Percentiles rank a stretch among this genome's conserved stretches.
phyloP scores from a whole-genome alignment of 1,140 invertebrate genomes.

The Drosophila aff. region DNA sequence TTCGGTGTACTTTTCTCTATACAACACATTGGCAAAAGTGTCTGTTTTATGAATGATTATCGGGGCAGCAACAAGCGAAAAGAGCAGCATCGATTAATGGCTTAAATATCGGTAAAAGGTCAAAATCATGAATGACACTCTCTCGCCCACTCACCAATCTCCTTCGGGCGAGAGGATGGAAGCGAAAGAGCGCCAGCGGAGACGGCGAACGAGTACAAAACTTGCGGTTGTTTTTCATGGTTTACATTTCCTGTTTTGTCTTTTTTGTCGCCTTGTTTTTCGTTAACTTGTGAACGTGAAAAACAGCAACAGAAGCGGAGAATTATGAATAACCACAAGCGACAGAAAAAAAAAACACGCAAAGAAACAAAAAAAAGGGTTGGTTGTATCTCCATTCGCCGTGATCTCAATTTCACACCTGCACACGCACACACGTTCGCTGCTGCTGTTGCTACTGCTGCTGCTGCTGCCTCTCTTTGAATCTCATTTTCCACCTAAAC shows the following conservation, averaged over 20 bases:
- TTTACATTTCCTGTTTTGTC: conserved; percentile 79
- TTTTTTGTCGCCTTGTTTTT: conserved; percentile 60
- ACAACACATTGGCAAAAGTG: conserved; percentile 51
- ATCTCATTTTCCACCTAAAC: conserved; percentile 71
- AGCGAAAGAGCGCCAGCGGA: conserved; percentile 6
- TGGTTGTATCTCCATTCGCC: conserved; percentile 48
- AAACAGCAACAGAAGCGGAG: conserved; percentile 17
- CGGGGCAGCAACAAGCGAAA: conserved; percentile 33
- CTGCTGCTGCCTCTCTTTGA: conserved; percentile 20
- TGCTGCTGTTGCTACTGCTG: conserved; percentile 22
- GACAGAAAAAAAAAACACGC: neutral
- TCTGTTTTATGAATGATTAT: conserved; percentile 80
- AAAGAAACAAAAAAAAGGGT: conserved; percentile 45
- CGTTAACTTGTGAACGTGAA: conserved; percentile 43
- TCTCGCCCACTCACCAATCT: conserved; percentile 14
- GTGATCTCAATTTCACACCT: conserved; percentile 78
- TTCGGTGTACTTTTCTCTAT: conserved; percentile 81
- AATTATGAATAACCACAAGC: conserved; percentile 72
- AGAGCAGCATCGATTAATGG: conserved; percentile 48
- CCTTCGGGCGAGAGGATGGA: neutral
- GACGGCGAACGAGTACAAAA: conserved; percentile 18
- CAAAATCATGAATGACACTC: conserved; percentile 56
- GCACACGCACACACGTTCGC: conserved; percentile 57
- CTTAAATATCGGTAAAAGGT: conserved; percentile 53
- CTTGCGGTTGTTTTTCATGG: conserved; percentile 72